Base-by-base conservation (phyloP, 2,797 vertebrate genomes). In the Mastacembelus armatus region DNA sequence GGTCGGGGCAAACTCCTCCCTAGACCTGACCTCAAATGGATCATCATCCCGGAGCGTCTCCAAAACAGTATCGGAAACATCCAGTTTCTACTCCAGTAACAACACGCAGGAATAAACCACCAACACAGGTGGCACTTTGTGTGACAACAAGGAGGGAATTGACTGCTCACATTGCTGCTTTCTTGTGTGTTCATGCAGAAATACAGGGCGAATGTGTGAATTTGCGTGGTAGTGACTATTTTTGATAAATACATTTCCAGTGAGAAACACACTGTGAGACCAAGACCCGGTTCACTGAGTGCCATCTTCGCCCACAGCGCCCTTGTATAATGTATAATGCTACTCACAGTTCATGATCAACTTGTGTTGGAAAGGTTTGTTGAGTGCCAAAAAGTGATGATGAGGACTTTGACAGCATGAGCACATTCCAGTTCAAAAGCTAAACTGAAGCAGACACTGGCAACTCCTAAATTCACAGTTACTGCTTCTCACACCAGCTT, bases 61-160 rank as follows among this genome's bases (percentile, higher is more conserved):
- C 66, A 98, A 98, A 86, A 96, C 96, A 0, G 64, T 95, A 18
- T 96, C 96, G 0, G 96, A 98, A 85, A 95, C 95, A 11, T 91
- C 95, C 69, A 96, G 96, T 87, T 98, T 98, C 93, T 96, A 96
- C 88, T 97, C 95, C 76, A 95, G 91, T 81, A 91, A 88, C 80
- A 95, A 95, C 15, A 90, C 95, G 55, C 94, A 92, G 87, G 94
- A 91, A 58, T 85, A 79, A 69, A 39, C 35, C 3, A 19, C 18
- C 12, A 22, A 24, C 5, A 21, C 47, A 29, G 54, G 30, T 14
- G 14, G 21, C 2, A 4, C 39, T 55, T 51, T 45, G 10, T 14
- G 2, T 16, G 59, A 77, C 29, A 47, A 18, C 35, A 19, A n/a
- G 38, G 12, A 67, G 24, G 52, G 71, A 74, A 70, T 36, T 26